Evolutionary conservation across 2,113 vertebrate genomes (phyloP), one percentile per base, ranked within the genome.

Genomic region (Oncorhynchus gorbuscha): DNA sequence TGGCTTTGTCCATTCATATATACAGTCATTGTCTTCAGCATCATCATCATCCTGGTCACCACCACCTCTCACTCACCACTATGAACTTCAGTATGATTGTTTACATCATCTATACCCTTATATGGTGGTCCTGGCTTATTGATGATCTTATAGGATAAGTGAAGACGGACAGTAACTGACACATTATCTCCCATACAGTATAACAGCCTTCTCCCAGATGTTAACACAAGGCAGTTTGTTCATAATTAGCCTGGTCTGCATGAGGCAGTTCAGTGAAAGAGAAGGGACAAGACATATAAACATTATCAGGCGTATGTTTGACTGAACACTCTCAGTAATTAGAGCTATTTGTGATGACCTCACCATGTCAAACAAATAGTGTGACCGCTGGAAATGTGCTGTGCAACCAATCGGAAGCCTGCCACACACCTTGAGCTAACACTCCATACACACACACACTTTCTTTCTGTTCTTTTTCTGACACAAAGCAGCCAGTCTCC

Each of bases 351-450:
- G 39, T 77, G 80, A 78, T 85, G 86, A 89, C 80, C 85, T 89
- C 83, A 83, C 77, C 35, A 32, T 70, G 80, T 85, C 82, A 84
- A 69, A 79, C 81, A 61, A 82, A 81, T 80, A 79, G 71, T 78
- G 74, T 78, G 84, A 87, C 87, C 86, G 79, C 78, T 78, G 74
- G 22, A 75, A 81, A 82, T 79, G 71, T 89, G 82, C 84, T 61
- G 72, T 64, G 76, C 79, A 71, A 73, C 74, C 78, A 32, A 48
- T 32, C 48, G 26, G 48, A 48, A 65, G 20, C 22, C 24, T 78
- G 62, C 88, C 91, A 82, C 89, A 88, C 87, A 86, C 85, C 83
- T 79, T 74, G 88, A 59, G 49, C 65, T 88, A 90, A 91, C 86
- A 79, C 76, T 86, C 7, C n/a, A 90, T 87, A 89, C 86, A 62